A percentile compares a stretch with the other conserved stretches of the same genome.
Evolutionary conservation across 2,113 vertebrate species (phyloP).

Genomic region (Myrmophylax atrothorax): DNA sequence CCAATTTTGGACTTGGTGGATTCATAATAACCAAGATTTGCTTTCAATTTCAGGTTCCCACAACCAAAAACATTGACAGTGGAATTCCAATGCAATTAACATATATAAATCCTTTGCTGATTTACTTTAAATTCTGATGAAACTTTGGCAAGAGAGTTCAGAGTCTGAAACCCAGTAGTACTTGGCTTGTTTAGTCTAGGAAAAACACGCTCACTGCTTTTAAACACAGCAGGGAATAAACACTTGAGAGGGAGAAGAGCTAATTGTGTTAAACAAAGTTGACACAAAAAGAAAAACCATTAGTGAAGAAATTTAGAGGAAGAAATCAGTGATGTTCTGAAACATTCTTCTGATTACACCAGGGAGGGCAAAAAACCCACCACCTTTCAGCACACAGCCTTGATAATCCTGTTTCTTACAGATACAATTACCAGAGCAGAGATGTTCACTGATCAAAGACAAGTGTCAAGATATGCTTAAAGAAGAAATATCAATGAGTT

Average conservation of each 20-base stretch:
- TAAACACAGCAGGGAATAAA: conserved; percentile 31
- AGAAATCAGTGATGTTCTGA: background rate
- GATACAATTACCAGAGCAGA: background rate
- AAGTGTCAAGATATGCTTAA: background rate
- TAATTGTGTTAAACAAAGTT: background rate
- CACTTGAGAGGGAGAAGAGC: background rate
- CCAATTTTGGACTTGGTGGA: background rate
- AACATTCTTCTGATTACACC: background rate
- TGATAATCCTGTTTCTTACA: background rate
- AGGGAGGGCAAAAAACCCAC: background rate
- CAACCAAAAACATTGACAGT: background rate
- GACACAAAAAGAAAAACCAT: background rate
- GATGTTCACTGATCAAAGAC: background rate
- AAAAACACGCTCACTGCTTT: background rate
- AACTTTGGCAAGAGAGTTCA: background rate
- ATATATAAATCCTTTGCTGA: background rate
- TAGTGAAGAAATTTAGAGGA: background rate
- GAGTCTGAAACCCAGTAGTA: background rate
- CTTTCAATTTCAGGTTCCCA: background rate
- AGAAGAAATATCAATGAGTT: background rate
- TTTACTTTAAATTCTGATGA: background rate
- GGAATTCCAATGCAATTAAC: background rate
- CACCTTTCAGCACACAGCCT: background rate
- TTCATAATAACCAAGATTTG: background rate
- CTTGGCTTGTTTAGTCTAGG: conserved; percentile 16